Evolutionary conservation across 2,113 vertebrate genomes (phyloP), one percentile per base, ranked within the genome.

Genomic region (Bufo bufo): DNA sequence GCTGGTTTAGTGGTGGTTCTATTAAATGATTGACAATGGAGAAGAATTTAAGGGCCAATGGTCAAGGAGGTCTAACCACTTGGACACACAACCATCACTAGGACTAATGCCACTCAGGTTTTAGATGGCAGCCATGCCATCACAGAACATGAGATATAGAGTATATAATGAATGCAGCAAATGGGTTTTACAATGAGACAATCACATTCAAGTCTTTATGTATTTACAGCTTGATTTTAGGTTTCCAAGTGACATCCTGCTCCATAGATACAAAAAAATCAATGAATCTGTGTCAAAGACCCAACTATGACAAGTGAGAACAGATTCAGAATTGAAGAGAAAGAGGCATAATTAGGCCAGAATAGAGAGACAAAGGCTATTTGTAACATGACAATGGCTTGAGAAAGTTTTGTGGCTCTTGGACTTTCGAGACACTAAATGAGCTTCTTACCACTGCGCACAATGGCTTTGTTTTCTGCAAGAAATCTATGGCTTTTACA

Each of bases 391-490:
- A 85, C 71, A 85, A 85, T 61, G 69, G 84, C n/a, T 54, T 59
- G 50, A 74, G 52, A 75, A 58, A n/a, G 12, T 58, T 58, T 58
- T 58, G 56, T 58, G 11, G 56, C 56, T 13, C 56, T 58, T 58
- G 56, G 56, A 58, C 56, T 12, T 33, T 58, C 8, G 56, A 58
- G 13, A 58, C 56, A 8, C 56, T 47, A 77, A 45, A 52, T 52
- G 65, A 82, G 52, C 65, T 84, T 56, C 47, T 56, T 23, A 56
- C 54, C n/a, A 43, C 33, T 17, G 4, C 9, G 54, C 72, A 85
- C 84, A 85, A 85, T 77, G 72, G 6, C 84, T 13, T 85, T 85
- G 71, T 85, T 52, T 61, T 85, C 33, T 52, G 43, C 11, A 63
- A 33, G 1, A 49, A 69, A 77, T 65, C 47, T 65, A 65, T 20